phyloP scores from a whole-genome alignment of 2,888 invertebrate genomes.

The Pterostichus niger region DNA sequence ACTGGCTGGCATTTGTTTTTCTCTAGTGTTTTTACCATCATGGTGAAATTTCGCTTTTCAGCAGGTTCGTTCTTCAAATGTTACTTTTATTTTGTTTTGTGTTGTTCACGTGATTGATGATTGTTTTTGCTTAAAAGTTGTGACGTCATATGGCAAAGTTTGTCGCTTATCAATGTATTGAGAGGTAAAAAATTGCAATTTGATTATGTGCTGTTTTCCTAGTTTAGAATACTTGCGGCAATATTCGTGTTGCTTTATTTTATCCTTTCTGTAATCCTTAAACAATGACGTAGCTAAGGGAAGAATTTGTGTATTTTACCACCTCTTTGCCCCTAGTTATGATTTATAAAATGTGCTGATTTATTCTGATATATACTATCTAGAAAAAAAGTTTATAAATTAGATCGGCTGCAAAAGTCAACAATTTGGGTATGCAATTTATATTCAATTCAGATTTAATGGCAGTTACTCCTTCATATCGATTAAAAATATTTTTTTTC shows the following conservation, averaged over 20 bases:
- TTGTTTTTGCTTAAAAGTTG: not conserved
- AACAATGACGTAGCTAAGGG: too few relatives aligned
- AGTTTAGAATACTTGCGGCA: not conserved
- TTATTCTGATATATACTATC: too few relatives aligned
- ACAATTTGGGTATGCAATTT: too few relatives aligned
- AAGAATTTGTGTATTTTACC: too few relatives aligned
- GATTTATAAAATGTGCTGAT: too few relatives aligned
- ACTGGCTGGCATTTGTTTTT: conserved; percentile 8
- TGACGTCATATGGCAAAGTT: conserved; percentile 12
- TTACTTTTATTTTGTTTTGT: conserved; percentile 14
- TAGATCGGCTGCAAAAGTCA: too few relatives aligned
- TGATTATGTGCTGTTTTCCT: not conserved
- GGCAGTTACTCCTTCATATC: too few relatives aligned
- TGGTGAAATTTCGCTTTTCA: conserved; percentile 57
- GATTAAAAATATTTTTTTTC: too few relatives aligned
- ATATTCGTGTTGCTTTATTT: not conserved
- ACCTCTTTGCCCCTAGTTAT: too few relatives aligned
- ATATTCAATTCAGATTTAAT: too few relatives aligned
- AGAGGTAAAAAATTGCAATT: not conserved
- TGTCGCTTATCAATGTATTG: not conserved
- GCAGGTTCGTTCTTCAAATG: conserved; percentile 39
- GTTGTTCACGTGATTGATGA: not conserved
- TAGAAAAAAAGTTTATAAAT: too few relatives aligned
- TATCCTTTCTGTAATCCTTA: not conserved
- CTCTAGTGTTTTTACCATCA: conserved; percentile 12